Base-by-base conservation (phyloP, 2,888 invertebrate species). In the Biston betularia region DNA sequence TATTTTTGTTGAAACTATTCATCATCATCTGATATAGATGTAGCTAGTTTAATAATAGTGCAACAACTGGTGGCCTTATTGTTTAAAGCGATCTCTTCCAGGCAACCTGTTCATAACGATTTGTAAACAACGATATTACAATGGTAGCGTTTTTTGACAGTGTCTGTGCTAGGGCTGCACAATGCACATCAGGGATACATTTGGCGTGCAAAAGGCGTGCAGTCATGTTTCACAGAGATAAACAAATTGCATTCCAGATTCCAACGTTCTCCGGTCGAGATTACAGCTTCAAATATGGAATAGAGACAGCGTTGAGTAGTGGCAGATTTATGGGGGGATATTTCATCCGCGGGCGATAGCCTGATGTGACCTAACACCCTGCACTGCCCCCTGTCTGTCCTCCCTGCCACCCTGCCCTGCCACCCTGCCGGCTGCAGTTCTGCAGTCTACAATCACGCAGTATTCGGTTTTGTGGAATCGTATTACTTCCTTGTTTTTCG, bases 311-410 rank as follows among this genome's bases (percentile, higher is more conserved):
- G 70, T 67, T 59, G 74, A 73, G 65, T 69, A 52, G 59, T 56
- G 72, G 72, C 86, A 89, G 89, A 91, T 91, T 91, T 90, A 91
- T 88, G 83, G 78, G 80, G 77, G 83, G 81, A 90, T 90, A 89
- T 87, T 85, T 91, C 89, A 90, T 90, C 83, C 81, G 76, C 75
- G 79, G 78, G 81, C 81, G 80, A 77, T 80, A 75, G 75, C 78
- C 73, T 80, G 80, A 79, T 78, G 77, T 75, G 78, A 72, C 74
- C 77, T 75, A 52, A 59, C 63, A 55, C 75, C 63, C 63, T 40
- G 40, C 4, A 9, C 34, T 33, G 38, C 46, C 62, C 42, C 55
- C 62, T 54, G 42, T 2, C 38, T 50, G 45, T 14, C 42, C 45
- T 38, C 38, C 49, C 55, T 54, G 11, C 15, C 54, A 12, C 40